Evolutionary conservation across 2,797 vertebrate genomes (phyloP).

Genomic region (Acrossocheilus wenchowensis): DNA sequence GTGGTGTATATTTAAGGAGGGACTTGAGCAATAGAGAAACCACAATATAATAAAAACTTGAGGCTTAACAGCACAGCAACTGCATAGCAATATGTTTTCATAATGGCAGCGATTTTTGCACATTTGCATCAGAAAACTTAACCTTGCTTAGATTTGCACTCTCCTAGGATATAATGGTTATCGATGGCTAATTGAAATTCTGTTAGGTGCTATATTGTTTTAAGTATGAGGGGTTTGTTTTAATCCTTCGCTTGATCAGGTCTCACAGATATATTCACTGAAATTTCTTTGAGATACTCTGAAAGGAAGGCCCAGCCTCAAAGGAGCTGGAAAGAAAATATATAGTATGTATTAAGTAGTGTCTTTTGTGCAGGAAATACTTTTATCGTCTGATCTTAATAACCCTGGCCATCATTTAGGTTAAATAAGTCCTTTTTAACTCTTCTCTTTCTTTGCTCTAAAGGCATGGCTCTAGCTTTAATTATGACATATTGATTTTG

Average conservation of each 20-base stretch:
- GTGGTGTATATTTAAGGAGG: background rate
- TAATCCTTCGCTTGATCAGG: slow-evolving; percentile 21
- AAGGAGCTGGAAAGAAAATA: slow-evolving; percentile 55
- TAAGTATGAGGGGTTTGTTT: slow-evolving; percentile 1
- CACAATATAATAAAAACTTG: background rate
- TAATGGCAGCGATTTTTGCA: background rate
- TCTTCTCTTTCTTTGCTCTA: slow-evolving; percentile 71
- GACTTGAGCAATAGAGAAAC: background rate
- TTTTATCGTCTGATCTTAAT: slow-evolving; percentile 85
- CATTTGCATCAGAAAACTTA: background rate
- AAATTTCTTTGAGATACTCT: slow-evolving; percentile 60
- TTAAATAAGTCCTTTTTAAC: slow-evolving; percentile 78
- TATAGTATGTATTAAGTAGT: slow-evolving; percentile 64
- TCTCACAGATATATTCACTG: slow-evolving; percentile 51
- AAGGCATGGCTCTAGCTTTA: slow-evolving; percentile 77
- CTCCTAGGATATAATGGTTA: background rate
- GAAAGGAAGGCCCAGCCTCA: slow-evolving; percentile 53
- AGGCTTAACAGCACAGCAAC: background rate
- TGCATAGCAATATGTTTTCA: background rate
- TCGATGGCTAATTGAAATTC: background rate
- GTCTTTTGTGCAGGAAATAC: slow-evolving; percentile 67
- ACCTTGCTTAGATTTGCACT: background rate
- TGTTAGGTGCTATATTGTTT: slow-evolving; percentile 8
- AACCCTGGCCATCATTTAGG: slow-evolving; percentile 85
- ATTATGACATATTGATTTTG: slow-evolving; percentile 88